A percentile compares a stretch with the other conserved stretches of the same genome.
These are phyloP conservation scores for Diachasma alloeum DNA, from an alignment of 1,140 invertebrate genomes.

Conservation along the genomic window DNA sequence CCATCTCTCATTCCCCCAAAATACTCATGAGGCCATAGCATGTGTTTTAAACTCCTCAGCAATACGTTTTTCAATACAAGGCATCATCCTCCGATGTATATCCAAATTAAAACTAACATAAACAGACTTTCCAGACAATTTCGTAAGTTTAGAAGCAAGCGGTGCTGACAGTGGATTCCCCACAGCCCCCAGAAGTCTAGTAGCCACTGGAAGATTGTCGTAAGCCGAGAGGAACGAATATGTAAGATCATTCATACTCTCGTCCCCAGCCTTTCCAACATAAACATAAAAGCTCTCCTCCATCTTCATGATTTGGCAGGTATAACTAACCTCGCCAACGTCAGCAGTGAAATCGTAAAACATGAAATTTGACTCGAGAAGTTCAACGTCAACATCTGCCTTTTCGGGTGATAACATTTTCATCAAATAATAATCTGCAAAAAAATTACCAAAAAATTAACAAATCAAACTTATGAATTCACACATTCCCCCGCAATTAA, in stretches of 20 bases:
- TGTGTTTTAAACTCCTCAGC: constrained; percentile 50
- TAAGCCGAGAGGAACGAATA: constrained; percentile 49
- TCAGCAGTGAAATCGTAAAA: constrained; percentile 51
- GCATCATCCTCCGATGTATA: constrained; percentile 43
- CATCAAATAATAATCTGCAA: background rate
- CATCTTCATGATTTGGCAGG: constrained; percentile 58
- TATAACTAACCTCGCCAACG: constrained; percentile 49
- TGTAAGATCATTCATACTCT: constrained; percentile 54
- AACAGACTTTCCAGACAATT: constrained; percentile 53
- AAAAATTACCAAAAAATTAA: background rate
- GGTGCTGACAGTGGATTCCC: constrained; percentile 49
- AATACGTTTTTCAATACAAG: constrained; percentile 53
- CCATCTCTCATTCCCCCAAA: background rate
- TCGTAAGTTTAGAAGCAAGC: constrained; percentile 54
- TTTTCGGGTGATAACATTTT: background rate
- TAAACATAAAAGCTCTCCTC: constrained; percentile 57
- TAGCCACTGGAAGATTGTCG: constrained; percentile 50
- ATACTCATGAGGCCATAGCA: background rate
- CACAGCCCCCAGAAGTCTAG: constrained; percentile 55
- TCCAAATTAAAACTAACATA: constrained; percentile 61
- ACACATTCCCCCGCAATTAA: no score
- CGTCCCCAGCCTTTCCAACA: constrained; percentile 47
- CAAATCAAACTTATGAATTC: no score
- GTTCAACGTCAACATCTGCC: constrained; percentile 10
- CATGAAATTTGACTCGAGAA: constrained; percentile 48